Conservation (phyloP, 64 coral and sea anemone genomes). For the Orbicella faveolata region DNA sequence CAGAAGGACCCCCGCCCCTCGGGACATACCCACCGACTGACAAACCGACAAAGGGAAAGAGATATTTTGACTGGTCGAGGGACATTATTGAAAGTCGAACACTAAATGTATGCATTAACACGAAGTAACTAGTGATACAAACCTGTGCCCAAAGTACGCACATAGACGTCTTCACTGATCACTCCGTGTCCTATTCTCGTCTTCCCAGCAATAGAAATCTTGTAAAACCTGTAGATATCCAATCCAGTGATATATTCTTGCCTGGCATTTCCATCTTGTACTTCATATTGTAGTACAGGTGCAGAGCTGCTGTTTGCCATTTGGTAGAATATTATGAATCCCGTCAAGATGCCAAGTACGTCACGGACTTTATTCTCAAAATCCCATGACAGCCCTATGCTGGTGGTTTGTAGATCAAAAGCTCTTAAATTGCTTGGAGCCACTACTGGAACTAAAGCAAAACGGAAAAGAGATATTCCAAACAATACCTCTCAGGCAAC, state of each 20-base stretch:
- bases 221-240: constrained; percentile 57
- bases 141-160: constrained; percentile 22
- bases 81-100: too few species aligned
- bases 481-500: too few species aligned
- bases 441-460: constrained; percentile 54
- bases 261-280: not conserved
- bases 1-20: too few species aligned
- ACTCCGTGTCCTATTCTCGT: constrained; percentile 44
- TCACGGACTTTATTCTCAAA: constrained; percentile 56
- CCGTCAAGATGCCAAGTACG: constrained; percentile 58
- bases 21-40: too few species aligned
- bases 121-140: not conserved
- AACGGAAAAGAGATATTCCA: not conserved
- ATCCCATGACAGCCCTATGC: constrained; percentile 45
- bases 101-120: not conserved
- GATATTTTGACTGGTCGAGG: too few species aligned
- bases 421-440: constrained; percentile 31
- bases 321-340: constrained; percentile 42
- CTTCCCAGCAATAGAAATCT: constrained; percentile 50
- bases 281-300: not conserved
- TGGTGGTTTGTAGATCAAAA: constrained; percentile 23
- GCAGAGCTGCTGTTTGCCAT: constrained; percentile 21
- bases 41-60: too few species aligned
- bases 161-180: constrained; percentile 21
- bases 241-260: not conserved